phyloP scores from a whole-genome alignment of 1,140 invertebrate species.

The Drosophila hydei region DNA sequence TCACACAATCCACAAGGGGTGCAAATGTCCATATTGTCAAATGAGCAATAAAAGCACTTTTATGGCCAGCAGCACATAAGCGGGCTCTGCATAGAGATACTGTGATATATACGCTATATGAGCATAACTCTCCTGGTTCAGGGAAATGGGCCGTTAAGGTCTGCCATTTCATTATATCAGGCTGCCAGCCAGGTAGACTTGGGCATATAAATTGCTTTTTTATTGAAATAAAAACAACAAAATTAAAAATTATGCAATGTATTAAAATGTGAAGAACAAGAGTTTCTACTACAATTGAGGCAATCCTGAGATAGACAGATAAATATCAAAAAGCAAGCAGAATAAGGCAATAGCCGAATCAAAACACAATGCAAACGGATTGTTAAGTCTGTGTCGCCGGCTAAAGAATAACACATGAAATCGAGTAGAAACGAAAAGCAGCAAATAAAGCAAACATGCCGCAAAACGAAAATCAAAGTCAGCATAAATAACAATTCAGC shows the following conservation, averaged over 20 bases:
- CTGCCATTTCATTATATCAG: slow-evolving; percentile 10
- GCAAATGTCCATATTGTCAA: slow-evolving; percentile 51
- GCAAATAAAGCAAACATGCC: neutral
- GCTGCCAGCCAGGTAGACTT: slow-evolving; percentile 17
- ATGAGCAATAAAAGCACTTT: slow-evolving; percentile 62
- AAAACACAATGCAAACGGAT: no score
- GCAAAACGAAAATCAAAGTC: slow-evolving; percentile 8
- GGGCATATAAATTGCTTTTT: slow-evolving; percentile 49
- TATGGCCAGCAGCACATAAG: slow-evolving; percentile 51
- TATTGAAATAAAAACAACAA: slow-evolving; percentile 53
- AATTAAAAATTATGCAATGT: slow-evolving; percentile 22
- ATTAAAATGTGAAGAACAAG: neutral
- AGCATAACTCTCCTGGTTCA: slow-evolving; percentile 34
- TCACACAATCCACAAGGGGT: neutral
- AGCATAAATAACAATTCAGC: slow-evolving; percentile 16
- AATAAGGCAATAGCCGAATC: no score
- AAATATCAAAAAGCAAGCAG: no score
- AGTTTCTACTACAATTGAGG: no score
- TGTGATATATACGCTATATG: slow-evolving; percentile 21
- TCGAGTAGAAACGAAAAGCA: slow-evolving; percentile 10
- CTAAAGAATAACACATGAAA: slow-evolving; percentile 7
- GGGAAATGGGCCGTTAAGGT: slow-evolving; percentile 28
- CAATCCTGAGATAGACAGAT: no score
- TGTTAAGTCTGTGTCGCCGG: slow-evolving; percentile 7
- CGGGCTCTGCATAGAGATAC: slow-evolving; percentile 5